Evolutionary conservation across 2,888 invertebrate genomes (phyloP).

Genomic region (Euclidia mi): DNA sequence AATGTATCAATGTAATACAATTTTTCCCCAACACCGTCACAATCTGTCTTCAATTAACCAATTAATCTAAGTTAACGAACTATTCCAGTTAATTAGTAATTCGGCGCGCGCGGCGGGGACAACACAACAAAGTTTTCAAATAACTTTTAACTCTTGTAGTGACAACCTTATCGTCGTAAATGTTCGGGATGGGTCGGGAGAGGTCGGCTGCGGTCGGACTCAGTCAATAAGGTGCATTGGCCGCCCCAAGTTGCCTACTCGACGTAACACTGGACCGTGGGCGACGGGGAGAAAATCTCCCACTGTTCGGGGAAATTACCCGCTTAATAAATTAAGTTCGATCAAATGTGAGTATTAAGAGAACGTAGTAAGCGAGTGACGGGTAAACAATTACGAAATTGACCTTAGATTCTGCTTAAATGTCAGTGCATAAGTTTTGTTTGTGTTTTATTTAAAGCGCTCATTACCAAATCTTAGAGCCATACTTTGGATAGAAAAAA

Average conservation of each 20-base stretch:
- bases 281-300: constrained; percentile 52
- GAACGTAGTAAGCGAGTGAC: too few relatives aligned
- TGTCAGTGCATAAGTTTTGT: too few relatives aligned
- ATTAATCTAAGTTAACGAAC: constrained; percentile 61
- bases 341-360: background rate
- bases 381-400: too few relatives aligned
- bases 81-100: constrained; percentile 67
- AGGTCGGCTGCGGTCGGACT: constrained; percentile 73
- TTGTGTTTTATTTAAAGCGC: too few relatives aligned
- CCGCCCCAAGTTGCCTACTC: constrained; percentile 84
- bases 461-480: too few relatives aligned
- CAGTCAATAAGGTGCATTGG: constrained; percentile 86
- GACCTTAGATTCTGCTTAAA: too few relatives aligned
- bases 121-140: constrained; percentile 68
- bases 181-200: constrained; percentile 69
- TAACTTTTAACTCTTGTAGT: constrained; percentile 73
- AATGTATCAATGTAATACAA: constrained; percentile 11
- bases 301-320: constrained; percentile 39
- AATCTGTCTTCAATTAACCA: constrained; percentile 53
- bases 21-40: constrained; percentile 30
- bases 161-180: constrained; percentile 71
- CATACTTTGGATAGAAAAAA: too few relatives aligned
- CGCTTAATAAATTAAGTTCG: constrained; percentile 4
- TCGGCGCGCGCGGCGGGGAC: constrained; percentile 49
- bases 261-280: constrained; percentile 65